Base-by-base conservation (phyloP, 1,140 invertebrate genomes). In the Drosophila albomicans region DNA sequence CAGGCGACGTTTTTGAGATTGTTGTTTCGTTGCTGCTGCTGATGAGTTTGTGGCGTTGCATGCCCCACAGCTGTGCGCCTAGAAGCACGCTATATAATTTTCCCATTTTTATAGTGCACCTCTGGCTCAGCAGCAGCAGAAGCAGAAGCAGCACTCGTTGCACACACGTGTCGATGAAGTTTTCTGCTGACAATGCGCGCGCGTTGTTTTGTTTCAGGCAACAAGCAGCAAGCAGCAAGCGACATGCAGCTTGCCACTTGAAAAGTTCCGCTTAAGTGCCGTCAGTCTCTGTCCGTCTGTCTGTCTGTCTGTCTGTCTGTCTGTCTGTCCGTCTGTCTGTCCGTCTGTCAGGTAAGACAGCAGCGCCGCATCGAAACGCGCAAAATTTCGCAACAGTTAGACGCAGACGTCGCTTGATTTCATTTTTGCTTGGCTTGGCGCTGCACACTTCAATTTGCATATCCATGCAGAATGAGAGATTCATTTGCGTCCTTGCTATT, bases 61-160 rank as follows among this genome's bases (percentile, higher is more conserved):
- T 77, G 75, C 63, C 63, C 46, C 11, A 8, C 7, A 25, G 7
- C 13, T 45, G 35, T 56, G 15, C 11, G 52, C 82, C 54, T 52
- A 75, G 62, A 75, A 75, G 78, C 80, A 75, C 45, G 82, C 82
- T 54, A 85, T 82, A 85, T 85, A 85, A 85, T 85, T 87, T 82
- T 64, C 75, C 74, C 72, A 77, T 79, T 87, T 87, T 86, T 82
- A 86, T 79, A 73, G 75, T 87, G 82, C 82, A 82, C 74, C 71
- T 73, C 71, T 62, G 58, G 69, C 63, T 48, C 64, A 54, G 54
- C 20, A 25, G 20, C 20, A 25, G 20, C 20, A 20, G 20, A 2
- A 20, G 20, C 48, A 54, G 16, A 20, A 25, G 20, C 20, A 25
- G 20, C 45, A 54, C 25, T 59, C 46, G 41, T 16, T 62, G 30